Evolutionary conservation across 1,140 invertebrate genomes (phyloP).

Genomic region (Oreohelix idahoensis): DNA sequence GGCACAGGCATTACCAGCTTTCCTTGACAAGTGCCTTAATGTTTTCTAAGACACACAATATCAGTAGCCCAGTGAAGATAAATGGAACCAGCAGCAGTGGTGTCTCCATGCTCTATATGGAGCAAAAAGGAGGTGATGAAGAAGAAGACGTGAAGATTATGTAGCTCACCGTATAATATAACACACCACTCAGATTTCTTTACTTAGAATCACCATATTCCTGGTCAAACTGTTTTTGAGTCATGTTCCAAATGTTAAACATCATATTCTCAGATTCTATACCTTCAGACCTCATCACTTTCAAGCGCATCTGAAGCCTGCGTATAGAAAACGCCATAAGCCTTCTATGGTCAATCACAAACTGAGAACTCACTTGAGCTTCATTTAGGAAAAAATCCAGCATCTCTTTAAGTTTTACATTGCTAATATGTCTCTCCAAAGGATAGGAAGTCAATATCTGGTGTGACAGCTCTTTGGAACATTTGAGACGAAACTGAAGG

Average conservation of each 20-base stretch:
- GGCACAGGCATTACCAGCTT: no score
- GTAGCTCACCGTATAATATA: no score
- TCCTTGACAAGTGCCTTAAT: no score
- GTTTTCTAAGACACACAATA: no score
- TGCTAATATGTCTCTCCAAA: neutral
- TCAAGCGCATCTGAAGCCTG: neutral
- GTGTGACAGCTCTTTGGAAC: neutral
- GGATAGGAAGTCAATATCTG: neutral
- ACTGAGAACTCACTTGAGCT: neutral
- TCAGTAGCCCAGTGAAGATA: no score
- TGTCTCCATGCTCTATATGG: no score
- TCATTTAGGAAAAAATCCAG: slow-evolving; percentile 18
- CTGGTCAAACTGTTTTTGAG: neutral
- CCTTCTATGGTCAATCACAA: neutral
- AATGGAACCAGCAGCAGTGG: no score
- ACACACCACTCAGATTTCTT: no score
- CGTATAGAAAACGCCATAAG: neutral
- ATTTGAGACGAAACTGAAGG: neutral
- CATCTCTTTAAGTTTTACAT: neutral
- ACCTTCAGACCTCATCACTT: neutral
- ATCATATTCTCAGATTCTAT: neutral
- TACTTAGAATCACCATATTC: neutral
- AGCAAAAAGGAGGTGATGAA: no score
- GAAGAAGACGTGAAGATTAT: no score
- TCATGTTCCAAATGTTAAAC: neutral